Conservation (phyloP, 2,888 invertebrate species). For the Metopia argyrocephala region DNA sequence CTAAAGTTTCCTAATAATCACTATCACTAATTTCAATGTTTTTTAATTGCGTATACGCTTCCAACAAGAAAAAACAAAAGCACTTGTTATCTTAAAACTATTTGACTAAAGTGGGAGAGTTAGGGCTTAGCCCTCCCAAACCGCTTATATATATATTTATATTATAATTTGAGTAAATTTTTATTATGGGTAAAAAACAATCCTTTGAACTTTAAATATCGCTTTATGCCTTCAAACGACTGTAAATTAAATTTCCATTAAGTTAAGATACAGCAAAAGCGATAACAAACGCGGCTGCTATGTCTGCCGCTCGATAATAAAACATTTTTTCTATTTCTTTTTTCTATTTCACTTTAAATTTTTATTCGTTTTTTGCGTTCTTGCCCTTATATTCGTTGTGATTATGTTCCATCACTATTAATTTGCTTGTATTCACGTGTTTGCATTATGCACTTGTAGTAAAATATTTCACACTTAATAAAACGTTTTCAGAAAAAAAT, state of each 20-base stretch:
- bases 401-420: slow-evolving; percentile 30
- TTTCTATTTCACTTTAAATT: slow-evolving; percentile 58
- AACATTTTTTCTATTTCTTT: slow-evolving; percentile 70
- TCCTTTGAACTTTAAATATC: slow-evolving; percentile 23
- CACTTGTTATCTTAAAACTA: slow-evolving; percentile 53
- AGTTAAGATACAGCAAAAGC: slow-evolving; percentile 71
- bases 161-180: slow-evolving; percentile 33
- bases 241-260: slow-evolving; percentile 59
- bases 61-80: slow-evolving; percentile 25
- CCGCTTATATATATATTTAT: slow-evolving; percentile 44
- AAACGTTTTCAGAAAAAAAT: slow-evolving; percentile 66
- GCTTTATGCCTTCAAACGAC: background rate
- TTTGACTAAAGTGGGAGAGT: slow-evolving; percentile 28
- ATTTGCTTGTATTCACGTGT: slow-evolving; percentile 31
- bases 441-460: slow-evolving; percentile 16
- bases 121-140: slow-evolving; percentile 55
- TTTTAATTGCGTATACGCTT: slow-evolving; percentile 17
- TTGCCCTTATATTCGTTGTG: slow-evolving; percentile 44
- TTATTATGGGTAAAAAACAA: slow-evolving; percentile 28
- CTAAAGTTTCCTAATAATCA: slow-evolving; percentile 37
- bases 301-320: slow-evolving; percentile 73
- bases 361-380: slow-evolving; percentile 61
- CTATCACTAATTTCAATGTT: slow-evolving; percentile 27
- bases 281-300: slow-evolving; percentile 71
- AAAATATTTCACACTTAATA: slow-evolving; percentile 20